phyloP scores from a whole-genome alignment of 1,140 invertebrate genomes.

The Sinella curviseta region DNA sequence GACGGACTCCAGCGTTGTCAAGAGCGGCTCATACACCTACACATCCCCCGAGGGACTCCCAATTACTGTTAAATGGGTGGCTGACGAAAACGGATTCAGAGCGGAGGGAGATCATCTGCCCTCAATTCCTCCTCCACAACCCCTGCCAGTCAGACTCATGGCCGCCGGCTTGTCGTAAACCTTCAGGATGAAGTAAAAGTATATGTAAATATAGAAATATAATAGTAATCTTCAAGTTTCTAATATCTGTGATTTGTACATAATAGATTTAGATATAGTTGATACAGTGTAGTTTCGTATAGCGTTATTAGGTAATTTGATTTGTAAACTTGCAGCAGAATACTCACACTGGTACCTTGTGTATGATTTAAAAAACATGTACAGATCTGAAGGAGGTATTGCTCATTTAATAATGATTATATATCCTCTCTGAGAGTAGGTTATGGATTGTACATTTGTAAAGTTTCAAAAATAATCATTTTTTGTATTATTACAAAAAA shows the following conservation, averaged over 20 bases:
- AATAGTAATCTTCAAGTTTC: background rate
- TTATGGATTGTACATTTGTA: conserved; percentile 2
- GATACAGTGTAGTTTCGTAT: background rate
- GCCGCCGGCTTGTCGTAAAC: background rate
- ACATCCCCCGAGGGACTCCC: conserved; percentile 66
- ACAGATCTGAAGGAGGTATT: background rate
- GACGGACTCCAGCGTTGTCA: background rate
- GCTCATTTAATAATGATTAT: too few relatives aligned
- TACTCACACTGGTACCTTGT: background rate
- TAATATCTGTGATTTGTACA: conserved; percentile 4
- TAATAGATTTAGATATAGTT: background rate
- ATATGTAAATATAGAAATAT: background rate
- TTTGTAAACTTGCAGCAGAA: background rate
- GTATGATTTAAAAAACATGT: background rate
- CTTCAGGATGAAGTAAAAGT: background rate
- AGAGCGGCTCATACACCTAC: conserved; percentile 58
- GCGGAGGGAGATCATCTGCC: conserved; percentile 78
- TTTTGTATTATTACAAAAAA: background rate
- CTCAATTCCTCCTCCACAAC: conserved; percentile 79
- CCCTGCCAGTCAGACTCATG: conserved; percentile 50
- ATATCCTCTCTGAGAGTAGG: background rate
- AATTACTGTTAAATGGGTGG: conserved; percentile 65
- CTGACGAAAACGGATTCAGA: conserved; percentile 74
- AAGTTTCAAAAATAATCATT: background rate
- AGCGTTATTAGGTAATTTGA: background rate